Conservation (phyloP, 1,140 invertebrate species). For the Macrosteles quadrilineatus region DNA sequence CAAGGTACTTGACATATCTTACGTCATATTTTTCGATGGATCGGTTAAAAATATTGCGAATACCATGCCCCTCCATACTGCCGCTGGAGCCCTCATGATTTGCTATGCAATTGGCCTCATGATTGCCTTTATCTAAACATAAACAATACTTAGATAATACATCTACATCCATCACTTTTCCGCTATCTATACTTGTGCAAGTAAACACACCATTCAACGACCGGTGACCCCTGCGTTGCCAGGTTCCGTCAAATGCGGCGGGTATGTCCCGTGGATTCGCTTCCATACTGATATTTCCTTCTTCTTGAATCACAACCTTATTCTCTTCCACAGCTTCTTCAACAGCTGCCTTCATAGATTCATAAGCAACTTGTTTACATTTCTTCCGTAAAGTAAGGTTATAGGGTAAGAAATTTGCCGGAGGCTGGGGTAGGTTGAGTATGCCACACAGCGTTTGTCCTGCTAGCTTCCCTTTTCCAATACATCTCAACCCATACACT, state of each 20-base stretch:
- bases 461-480: slow-evolving; percentile 35
- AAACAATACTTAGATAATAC: slow-evolving; percentile 36
- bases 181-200: slow-evolving; percentile 33
- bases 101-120: slow-evolving; percentile 33
- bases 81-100: slow-evolving; percentile 39
- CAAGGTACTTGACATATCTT: slow-evolving; percentile 37
- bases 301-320: neutral
- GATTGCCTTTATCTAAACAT: slow-evolving; percentile 30
- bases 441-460: slow-evolving; percentile 29
- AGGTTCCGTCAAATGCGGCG: slow-evolving; percentile 36
- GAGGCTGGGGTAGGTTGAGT: neutral
- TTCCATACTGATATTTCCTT: neutral
- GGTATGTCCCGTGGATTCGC: slow-evolving; percentile 21
- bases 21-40: slow-evolving; percentile 33
- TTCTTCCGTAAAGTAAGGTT: neutral
- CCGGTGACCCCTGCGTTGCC: slow-evolving; percentile 33
- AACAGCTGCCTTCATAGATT: slow-evolving; percentile 11
- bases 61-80: slow-evolving; percentile 39
- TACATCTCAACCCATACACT: slow-evolving; percentile 35
- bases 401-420: slow-evolving; percentile 1
- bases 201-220: slow-evolving; percentile 34
- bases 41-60: slow-evolving; percentile 36
- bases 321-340: slow-evolving; percentile 21
- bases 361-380: slow-evolving; percentile 2
- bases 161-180: slow-evolving; percentile 36